Conservation (phyloP, 2,888 invertebrate species). For the Proisotoma minuta region DNA sequence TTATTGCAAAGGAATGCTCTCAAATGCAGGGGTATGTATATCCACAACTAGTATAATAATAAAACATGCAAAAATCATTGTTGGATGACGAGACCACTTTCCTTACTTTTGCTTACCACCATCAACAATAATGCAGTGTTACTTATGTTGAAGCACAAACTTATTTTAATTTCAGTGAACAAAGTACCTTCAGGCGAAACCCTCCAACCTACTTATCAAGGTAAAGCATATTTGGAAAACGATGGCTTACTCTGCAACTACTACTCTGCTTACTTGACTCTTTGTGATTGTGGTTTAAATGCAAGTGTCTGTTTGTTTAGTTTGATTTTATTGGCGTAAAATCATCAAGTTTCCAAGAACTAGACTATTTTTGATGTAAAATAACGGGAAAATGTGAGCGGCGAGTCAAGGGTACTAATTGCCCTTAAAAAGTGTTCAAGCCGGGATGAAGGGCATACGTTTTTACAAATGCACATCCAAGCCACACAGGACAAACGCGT, state of each 20-base stretch:
- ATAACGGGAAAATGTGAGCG: conserved; percentile 10
- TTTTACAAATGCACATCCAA: conserved; percentile 2
- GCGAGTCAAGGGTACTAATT: conserved; percentile 4
- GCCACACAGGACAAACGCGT: background rate
- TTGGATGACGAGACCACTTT: conserved; percentile 12
- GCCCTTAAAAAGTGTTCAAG: background rate
- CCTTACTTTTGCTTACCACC: conserved; percentile 1
- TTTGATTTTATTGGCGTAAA: background rate
- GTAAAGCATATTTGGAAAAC: conserved; percentile 17
- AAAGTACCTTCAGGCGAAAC: conserved; percentile 17
- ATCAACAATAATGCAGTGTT: background rate
- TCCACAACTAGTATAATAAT: background rate
- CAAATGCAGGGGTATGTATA: background rate
- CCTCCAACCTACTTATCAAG: conserved; percentile 18
- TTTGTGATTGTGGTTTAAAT: background rate
- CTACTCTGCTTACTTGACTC: no score
- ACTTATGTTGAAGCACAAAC: conserved; percentile 10
- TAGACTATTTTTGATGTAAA: background rate
- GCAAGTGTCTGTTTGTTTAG: background rate
- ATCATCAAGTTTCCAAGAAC: background rate
- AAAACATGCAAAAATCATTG: conserved; percentile 9
- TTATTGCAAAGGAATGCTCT: background rate
- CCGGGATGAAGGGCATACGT: background rate
- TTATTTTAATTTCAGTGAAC: conserved; percentile 10
- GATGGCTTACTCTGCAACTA: conserved; percentile 1